Evolutionary conservation across 2,888 invertebrate species (phyloP), one percentile per base, ranked within the genome.

Genomic region (Sphaerophoria rueppellii): DNA sequence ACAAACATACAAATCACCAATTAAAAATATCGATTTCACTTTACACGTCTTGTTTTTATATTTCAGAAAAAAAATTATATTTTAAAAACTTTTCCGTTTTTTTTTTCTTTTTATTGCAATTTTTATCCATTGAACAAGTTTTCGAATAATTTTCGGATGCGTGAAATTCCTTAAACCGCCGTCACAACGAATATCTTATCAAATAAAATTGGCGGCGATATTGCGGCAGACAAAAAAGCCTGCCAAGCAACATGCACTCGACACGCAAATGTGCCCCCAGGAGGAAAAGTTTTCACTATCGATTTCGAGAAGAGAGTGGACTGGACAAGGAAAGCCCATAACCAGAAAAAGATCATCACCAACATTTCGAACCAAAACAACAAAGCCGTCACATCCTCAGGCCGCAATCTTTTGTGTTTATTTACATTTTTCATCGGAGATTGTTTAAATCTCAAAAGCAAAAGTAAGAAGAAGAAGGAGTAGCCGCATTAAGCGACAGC

Each of bases 251-350:
- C 76, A 73, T 69, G 65, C 76, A 63, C 75, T 24, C 24, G 65
- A 52, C 80, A 69, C 75, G 58, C 73, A 69, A 73, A 74, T 57
- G 50, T 32, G 52, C 52, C 67, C 52, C 34, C 60, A 77, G 72
- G 80, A 80, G 72, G 72, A 80, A 81, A 81, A 81, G 85, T 85
- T 85, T 85, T 85, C 85, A 85, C 85, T 85, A 81, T 85, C 81
- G 73, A 81, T 77, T 58, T 57, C 46, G 81, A 85, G 43, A 37
- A 58, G 85, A 85, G 85, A 85, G 85, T 85, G 85, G 81, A 72
- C 55, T 80, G 24, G 76, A 61, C 76, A 63, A 83, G 79, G 65
- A 69, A 67, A 43, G 48, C 9, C 16, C 32, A 54, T 32, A 34
- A 43, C 43, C 40, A 9, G 11, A 43, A 9, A 9, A 43, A 12